Conservation (phyloP, 2,888 invertebrate species). For the Drosophila austrosaltans region DNA sequence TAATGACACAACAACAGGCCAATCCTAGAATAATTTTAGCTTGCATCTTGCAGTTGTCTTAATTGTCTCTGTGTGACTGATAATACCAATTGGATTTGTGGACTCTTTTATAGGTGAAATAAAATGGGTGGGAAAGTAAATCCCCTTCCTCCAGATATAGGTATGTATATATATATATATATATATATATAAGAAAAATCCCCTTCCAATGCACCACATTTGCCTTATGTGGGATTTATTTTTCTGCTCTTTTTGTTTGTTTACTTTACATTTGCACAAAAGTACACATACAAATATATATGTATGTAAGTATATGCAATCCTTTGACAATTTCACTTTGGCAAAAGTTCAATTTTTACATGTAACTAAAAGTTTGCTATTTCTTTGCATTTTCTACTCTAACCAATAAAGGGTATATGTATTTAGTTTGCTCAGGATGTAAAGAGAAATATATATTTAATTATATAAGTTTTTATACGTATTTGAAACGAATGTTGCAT, state of each 20-base stretch:
- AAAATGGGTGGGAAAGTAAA: not conserved
- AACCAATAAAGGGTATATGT: not conserved
- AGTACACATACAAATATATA: too few species aligned
- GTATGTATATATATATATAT: not conserved
- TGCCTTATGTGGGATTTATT: not conserved
- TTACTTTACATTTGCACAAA: too few species aligned
- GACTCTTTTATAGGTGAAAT: constrained; percentile 39
- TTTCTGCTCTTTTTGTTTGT: not conserved
- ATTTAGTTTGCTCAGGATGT: not conserved
- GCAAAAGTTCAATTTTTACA: not conserved
- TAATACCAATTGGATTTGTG: constrained; percentile 2
- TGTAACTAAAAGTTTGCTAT: not conserved
- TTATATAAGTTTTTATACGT: too few species aligned
- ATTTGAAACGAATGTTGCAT: not conserved
- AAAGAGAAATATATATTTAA: not conserved
- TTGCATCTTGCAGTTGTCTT: constrained; percentile 35
- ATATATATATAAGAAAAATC: not conserved
- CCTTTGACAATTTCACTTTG: constrained; percentile 3
- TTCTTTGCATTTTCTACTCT: not conserved
- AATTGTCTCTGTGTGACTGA: constrained; percentile 28
- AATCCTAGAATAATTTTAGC: constrained; percentile 25
- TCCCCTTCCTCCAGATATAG: not conserved
- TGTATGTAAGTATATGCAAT: not conserved
- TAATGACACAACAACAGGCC: constrained; percentile 16
- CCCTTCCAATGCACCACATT: not conserved